These are phyloP conservation scores for Argentina silus DNA, from an alignment of 2,797 vertebrate genomes.

Conservation along the genomic window DNA sequence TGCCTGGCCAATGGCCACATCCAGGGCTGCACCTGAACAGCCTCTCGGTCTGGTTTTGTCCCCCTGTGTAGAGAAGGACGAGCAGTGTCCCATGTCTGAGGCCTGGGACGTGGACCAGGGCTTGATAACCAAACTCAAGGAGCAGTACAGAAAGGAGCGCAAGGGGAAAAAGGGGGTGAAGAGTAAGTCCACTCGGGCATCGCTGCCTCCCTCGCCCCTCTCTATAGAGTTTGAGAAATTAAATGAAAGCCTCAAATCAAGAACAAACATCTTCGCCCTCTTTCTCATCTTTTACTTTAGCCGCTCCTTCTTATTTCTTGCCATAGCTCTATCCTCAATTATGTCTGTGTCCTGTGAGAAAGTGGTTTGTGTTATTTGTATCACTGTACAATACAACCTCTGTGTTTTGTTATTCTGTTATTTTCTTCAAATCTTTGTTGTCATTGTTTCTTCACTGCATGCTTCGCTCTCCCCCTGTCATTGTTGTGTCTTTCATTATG, in stretches of 20 bases:
- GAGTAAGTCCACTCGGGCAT: slow-evolving; percentile 94
- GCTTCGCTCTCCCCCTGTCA: slow-evolving; percentile 28
- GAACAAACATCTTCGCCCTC: slow-evolving; percentile 53
- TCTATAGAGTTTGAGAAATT: slow-evolving; percentile 63
- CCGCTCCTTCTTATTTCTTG: slow-evolving; percentile 73
- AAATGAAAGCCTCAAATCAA: slow-evolving; percentile 49
- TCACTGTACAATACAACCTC: slow-evolving; percentile 13
- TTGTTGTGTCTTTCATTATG: too few relatives aligned
- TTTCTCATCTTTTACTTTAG: slow-evolving; percentile 70
- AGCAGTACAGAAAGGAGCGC: slow-evolving; percentile 99
- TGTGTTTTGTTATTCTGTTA: slow-evolving; percentile 18
- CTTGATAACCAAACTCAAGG: slow-evolving; percentile 99
- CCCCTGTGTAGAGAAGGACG: slow-evolving; percentile 98
- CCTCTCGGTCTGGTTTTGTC: slow-evolving; percentile 88
- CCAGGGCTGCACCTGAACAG: slow-evolving; percentile 3
- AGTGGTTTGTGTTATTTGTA: slow-evolving; percentile 24
- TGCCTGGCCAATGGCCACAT: slow-evolving; percentile 25
- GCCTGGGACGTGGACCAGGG: slow-evolving; percentile 99
- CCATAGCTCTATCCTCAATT: slow-evolving; percentile 77
- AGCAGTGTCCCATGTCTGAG: slow-evolving; percentile 94
- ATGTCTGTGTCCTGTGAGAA: slow-evolving; percentile 31
- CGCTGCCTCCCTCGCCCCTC: slow-evolving; percentile 58
- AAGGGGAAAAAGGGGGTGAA: slow-evolving; percentile 99
- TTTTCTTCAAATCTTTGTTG: background rate
- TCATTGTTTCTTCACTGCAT: slow-evolving; percentile 42